Evolutionary conservation across 2,888 invertebrate genomes (phyloP).

Genomic region (Apotomis capreana): DNA sequence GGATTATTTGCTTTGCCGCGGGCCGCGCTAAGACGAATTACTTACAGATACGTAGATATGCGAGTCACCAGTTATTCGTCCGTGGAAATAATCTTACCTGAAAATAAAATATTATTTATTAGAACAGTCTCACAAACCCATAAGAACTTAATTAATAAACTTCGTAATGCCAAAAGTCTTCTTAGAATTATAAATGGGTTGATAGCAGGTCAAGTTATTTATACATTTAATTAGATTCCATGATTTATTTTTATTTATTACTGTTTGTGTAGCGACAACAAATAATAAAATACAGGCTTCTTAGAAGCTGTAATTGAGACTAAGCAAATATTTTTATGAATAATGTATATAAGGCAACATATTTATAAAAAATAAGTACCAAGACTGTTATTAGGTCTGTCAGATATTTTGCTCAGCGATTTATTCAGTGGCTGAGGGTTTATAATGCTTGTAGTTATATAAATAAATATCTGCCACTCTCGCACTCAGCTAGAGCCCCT

Average conservation of each 20-base stretch:
- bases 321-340: too few relatives aligned
- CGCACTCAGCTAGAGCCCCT: too few relatives aligned
- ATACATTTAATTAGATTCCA: constrained; percentile 21
- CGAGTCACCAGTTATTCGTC: constrained; percentile 6
- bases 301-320: too few relatives aligned
- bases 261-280: neutral
- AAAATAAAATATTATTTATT: constrained; percentile 55
- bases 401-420: too few relatives aligned
- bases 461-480: too few relatives aligned
- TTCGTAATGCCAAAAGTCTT: constrained; percentile 34
- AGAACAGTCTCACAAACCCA: constrained; percentile 26
- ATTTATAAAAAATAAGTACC: too few relatives aligned
- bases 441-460: too few relatives aligned
- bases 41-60: constrained; percentile 23
- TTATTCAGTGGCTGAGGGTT: too few relatives aligned
- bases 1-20: constrained; percentile 57
- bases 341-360: too few relatives aligned
- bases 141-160: constrained; percentile 38
- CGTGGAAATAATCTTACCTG: constrained; percentile 59
- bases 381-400: too few relatives aligned
- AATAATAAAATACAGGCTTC: neutral
- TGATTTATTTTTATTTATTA: constrained; percentile 22
- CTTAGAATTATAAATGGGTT: constrained; percentile 33
- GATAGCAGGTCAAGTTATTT: constrained; percentile 35
- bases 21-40: constrained; percentile 48